Conservation (phyloP, 2,797 vertebrate genomes). For the Melopsittacus undulatus region DNA sequence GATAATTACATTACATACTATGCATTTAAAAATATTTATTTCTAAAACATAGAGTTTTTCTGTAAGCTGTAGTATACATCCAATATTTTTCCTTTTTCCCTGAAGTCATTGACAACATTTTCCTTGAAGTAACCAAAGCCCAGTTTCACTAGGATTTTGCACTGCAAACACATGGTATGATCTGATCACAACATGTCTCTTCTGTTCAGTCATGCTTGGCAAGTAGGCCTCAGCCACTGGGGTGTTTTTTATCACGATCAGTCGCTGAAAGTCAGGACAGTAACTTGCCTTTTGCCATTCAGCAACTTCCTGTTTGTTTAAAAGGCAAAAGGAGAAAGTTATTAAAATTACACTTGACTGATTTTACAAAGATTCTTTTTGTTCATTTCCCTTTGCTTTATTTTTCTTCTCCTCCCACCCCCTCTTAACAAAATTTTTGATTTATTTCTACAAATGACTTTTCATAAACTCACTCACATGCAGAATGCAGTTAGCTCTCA, state of each 20-base stretch:
- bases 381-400: not conserved
- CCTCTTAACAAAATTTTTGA: not conserved
- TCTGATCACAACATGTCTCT: not conserved
- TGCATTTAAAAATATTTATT: fast-evolving
- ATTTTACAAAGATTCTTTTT: not conserved
- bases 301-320: not conserved
- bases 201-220: not conserved
- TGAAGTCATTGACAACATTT: not conserved
- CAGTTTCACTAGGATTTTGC: not conserved
- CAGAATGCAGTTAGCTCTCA: not conserved
- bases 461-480: not conserved
- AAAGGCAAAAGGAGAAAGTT: not conserved
- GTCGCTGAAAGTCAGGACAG: not conserved
- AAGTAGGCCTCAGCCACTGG: not conserved
- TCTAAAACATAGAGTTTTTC: not conserved
- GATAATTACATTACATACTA: not conserved
- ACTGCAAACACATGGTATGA: not conserved
- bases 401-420: not conserved
- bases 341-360: not conserved
- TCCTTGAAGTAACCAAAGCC: not conserved
- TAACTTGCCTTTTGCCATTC: not conserved
- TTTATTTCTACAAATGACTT: not conserved
- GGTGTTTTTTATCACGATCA: not conserved
- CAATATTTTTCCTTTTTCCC: not conserved
- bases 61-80: not conserved